Percentiles rank a stretch among this genome's conserved stretches.
phyloP scores from a whole-genome alignment of 2,113 vertebrate genomes.

The Chloropsis cyanopogon region DNA sequence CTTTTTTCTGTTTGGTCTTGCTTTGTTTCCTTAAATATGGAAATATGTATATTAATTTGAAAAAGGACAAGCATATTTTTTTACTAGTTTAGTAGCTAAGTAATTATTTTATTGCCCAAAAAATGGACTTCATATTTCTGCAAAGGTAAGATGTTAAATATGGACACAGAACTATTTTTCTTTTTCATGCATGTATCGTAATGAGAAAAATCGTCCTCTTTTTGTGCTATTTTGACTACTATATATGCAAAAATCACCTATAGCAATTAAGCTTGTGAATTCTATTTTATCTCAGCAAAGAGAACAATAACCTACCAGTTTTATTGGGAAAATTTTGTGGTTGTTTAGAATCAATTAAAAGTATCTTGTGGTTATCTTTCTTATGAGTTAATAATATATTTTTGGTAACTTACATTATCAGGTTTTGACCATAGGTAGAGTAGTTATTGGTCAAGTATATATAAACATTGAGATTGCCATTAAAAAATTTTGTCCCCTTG shows the following conservation, averaged over 20 bases:
- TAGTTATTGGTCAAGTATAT: neutral
- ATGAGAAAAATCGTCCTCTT: neutral
- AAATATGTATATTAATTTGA: neutral
- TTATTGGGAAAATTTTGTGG: neutral
- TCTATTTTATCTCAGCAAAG: neutral
- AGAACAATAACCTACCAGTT: neutral
- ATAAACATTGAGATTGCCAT: neutral
- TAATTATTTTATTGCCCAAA: neutral
- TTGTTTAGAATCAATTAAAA: constrained; percentile 12
- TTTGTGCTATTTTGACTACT: neutral
- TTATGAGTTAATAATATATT: neutral
- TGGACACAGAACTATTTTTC: neutral
- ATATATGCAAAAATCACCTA: neutral
- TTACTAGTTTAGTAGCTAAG: neutral
- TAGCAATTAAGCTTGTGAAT: neutral
- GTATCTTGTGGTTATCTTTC: neutral
- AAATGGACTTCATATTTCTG: neutral
- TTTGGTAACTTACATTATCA: constrained; percentile 7
- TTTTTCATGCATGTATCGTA: neutral
- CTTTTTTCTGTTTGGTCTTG: neutral
- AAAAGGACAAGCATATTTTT: neutral
- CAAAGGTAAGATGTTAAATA: neutral
- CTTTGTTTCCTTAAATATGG: neutral
- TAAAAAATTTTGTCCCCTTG: neutral
- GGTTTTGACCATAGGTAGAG: neutral